Percentiles rank a stretch among this genome's conserved stretches.
These are phyloP conservation scores for Rhadina sibilatrix DNA, from an alignment of 2,113 vertebrate species.

Conservation along the genomic window DNA sequence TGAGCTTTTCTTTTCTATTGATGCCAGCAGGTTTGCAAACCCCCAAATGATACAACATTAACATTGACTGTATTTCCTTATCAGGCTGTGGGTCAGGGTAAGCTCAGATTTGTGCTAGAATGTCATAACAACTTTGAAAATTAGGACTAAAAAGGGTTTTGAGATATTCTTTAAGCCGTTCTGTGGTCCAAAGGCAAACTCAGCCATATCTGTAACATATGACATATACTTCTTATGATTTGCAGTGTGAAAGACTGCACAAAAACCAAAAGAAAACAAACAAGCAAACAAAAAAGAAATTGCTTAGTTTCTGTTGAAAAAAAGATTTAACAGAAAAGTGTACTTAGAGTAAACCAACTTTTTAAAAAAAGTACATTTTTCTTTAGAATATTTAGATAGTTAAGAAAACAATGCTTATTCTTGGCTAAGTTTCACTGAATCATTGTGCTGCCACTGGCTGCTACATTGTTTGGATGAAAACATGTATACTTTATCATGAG, in stretches of 20 bases:
- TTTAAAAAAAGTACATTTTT: neutral
- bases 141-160: neutral
- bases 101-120: neutral
- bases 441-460: neutral
- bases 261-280: neutral
- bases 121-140: neutral
- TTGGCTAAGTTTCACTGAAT: neutral
- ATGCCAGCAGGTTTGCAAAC: neutral
- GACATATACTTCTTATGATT: neutral
- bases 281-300: neutral
- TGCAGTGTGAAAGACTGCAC: neutral
- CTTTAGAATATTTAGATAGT: neutral
- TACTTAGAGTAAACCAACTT: neutral
- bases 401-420: neutral
- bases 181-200: neutral
- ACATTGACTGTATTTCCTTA: neutral
- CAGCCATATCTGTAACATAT: neutral
- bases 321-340: neutral
- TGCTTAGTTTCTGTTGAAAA: neutral
- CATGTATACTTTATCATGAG: neutral
- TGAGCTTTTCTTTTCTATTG: neutral
- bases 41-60: neutral
- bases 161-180: neutral
- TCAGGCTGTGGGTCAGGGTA: neutral
- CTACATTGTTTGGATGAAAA: neutral